phyloP scores from a whole-genome alignment of 2,797 vertebrate species.

The Myotis planiceps region DNA sequence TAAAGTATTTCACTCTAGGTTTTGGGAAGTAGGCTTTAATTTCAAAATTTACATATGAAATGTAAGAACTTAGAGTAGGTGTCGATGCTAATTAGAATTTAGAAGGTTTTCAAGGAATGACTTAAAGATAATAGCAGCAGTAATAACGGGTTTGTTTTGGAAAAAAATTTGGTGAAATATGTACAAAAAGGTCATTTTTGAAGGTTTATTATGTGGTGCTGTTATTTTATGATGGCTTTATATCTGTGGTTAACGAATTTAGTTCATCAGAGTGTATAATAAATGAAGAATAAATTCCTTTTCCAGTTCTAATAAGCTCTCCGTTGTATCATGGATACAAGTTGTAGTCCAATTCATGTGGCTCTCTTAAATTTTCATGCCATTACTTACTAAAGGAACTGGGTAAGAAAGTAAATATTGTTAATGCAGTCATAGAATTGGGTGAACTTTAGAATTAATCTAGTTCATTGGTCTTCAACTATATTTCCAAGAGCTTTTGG shows the following conservation, averaged over 20 bases:
- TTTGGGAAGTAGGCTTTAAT: slow-evolving; percentile 19
- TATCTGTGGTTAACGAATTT: slow-evolving; percentile 37
- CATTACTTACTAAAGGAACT: neutral
- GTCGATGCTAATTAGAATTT: neutral
- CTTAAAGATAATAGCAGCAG: neutral
- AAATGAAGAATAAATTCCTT: neutral
- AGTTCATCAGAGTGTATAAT: neutral
- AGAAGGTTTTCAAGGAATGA: slow-evolving; percentile 7
- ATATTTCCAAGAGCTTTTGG: neutral
- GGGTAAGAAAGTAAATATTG: neutral
- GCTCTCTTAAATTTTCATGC: slow-evolving; percentile 23
- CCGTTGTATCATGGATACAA: neutral
- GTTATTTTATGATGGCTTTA: neutral
- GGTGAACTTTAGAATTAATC: neutral
- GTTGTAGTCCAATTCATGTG: neutral
- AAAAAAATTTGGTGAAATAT: slow-evolving; percentile 23
- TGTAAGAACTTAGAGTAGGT: neutral
- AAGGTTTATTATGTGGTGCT: neutral
- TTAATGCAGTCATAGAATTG: neutral
- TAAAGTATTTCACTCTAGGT: slow-evolving; percentile 37
- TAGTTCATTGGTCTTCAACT: neutral
- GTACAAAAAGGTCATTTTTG: neutral
- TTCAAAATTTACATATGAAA: slow-evolving; percentile 8
- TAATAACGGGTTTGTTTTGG: neutral
- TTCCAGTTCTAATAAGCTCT: slow-evolving; percentile 1